These are phyloP conservation scores for Parapsyche elsis DNA, from an alignment of 1,140 invertebrate genomes.

Conservation along the genomic window DNA sequence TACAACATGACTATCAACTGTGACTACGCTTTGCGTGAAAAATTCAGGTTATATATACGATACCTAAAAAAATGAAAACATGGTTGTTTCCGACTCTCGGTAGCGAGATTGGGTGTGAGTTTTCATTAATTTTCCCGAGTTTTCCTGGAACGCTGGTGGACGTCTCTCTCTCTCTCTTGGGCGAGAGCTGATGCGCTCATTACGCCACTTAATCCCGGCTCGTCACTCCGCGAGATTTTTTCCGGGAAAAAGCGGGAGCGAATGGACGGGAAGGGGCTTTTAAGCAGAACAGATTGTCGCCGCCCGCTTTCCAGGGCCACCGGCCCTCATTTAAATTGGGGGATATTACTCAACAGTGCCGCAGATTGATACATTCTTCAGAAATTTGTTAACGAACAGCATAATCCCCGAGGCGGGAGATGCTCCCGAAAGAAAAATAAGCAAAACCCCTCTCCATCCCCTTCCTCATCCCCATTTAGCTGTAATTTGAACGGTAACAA, in stretches of 20 bases:
- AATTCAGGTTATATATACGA: no score
- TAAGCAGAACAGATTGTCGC: conserved; percentile 53
- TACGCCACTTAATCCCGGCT: conserved; percentile 52
- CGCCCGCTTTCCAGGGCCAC: conserved; percentile 9
- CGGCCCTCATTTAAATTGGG: conserved; percentile 29
- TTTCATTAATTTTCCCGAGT: conserved; percentile 2
- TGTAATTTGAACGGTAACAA: no score
- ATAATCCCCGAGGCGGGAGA: conserved; percentile 13
- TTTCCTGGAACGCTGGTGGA: neutral
- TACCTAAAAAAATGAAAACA: no score
- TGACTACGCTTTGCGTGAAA: no score
- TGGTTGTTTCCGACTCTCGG: no score
- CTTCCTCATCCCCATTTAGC: neutral
- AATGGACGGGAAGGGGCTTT: conserved; percentile 45
- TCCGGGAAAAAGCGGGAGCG: conserved; percentile 31
- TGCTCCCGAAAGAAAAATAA: neutral
- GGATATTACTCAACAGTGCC: conserved; percentile 20
- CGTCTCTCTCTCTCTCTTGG: neutral
- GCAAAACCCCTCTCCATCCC: neutral
- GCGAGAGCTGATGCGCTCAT: conserved; percentile 50
- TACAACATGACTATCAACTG: no score
- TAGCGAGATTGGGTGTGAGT: neutral
- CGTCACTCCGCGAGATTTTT: conserved; percentile 51
- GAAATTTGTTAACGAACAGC: conserved; percentile 40
- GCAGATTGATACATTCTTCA: conserved; percentile 33